phyloP scores from a whole-genome alignment of 2,113 vertebrate genomes.

The Montifringilla adamsi region DNA sequence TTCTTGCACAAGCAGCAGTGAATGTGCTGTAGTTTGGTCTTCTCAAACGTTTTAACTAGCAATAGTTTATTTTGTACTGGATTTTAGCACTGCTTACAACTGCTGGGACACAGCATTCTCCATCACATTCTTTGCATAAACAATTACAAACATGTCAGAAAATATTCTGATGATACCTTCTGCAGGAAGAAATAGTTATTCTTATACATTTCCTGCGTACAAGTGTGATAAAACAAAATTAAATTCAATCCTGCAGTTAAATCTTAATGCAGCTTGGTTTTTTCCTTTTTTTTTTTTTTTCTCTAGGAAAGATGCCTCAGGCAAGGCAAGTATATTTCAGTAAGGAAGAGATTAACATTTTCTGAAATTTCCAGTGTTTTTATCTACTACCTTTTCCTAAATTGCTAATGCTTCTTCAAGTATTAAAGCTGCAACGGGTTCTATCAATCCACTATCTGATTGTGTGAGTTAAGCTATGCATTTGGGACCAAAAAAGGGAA shows the following conservation, averaged over 20 bases:
- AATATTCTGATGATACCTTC: background rate
- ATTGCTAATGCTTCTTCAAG: constrained; percentile 15
- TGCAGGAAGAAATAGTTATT: background rate
- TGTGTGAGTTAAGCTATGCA: constrained; percentile 4
- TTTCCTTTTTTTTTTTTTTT: background rate
- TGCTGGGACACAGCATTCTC: background rate
- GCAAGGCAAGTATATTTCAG: background rate
- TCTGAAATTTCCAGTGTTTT: constrained; percentile 20
- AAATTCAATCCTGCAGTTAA: constrained; percentile 19
- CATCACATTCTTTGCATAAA: background rate
- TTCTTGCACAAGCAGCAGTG: background rate
- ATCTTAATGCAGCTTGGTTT: background rate
- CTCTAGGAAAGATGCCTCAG: background rate
- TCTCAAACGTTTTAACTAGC: background rate
- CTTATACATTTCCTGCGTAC: background rate
- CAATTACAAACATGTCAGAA: background rate
- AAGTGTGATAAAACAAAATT: constrained; percentile 18
- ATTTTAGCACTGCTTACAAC: background rate
- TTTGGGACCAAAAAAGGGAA: background rate
- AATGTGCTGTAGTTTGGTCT: background rate
- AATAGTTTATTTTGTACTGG: background rate
- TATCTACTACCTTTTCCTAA: constrained; percentile 15
- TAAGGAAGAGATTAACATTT: constrained; percentile 19
- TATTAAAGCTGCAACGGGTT: constrained; percentile 18
- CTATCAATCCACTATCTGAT: constrained; percentile 26